A percentile compares a stretch with the other conserved stretches of the same genome.
These are phyloP conservation scores for Drosophila lutescens DNA, from an alignment of 2,888 invertebrate genomes.

Conservation along the genomic window DNA sequence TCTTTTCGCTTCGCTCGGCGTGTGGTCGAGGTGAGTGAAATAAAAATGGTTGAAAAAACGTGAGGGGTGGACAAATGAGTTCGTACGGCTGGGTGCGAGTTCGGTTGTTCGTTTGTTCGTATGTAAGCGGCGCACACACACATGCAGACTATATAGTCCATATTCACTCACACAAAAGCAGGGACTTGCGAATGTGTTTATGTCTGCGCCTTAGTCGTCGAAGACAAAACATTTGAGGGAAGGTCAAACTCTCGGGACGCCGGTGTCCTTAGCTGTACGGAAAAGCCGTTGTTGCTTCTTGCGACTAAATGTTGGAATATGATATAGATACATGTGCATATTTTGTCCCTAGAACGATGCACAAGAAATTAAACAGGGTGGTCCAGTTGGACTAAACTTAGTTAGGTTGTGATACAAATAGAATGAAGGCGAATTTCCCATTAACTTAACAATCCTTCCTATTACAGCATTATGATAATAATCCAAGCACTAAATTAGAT, in stretches of 20 bases:
- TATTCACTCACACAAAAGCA: background rate
- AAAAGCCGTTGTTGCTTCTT: background rate
- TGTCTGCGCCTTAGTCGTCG: conserved; percentile 2
- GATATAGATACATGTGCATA: no score
- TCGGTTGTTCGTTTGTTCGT: background rate
- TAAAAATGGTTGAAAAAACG: conserved; percentile 65
- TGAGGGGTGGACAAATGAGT: conserved; percentile 44
- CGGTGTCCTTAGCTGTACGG: background rate
- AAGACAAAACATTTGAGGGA: conserved; percentile 9
- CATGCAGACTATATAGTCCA: background rate
- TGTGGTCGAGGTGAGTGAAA: conserved; percentile 51
- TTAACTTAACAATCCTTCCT: no score
- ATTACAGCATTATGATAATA: no score
- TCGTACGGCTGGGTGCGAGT: conserved; percentile 12
- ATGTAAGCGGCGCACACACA: background rate
- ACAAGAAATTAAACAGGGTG: no score
- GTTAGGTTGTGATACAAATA: no score
- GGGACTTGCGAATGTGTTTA: background rate
- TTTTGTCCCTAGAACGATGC: no score
- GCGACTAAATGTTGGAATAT: no score
- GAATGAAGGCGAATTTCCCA: no score
- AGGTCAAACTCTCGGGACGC: background rate
- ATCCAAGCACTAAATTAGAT: no score
- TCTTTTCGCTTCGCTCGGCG: conserved; percentile 17
- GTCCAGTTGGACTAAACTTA: no score